Evolutionary conservation across 2,888 invertebrate genomes (phyloP).

Genomic region (Odiellus spinosus): DNA sequence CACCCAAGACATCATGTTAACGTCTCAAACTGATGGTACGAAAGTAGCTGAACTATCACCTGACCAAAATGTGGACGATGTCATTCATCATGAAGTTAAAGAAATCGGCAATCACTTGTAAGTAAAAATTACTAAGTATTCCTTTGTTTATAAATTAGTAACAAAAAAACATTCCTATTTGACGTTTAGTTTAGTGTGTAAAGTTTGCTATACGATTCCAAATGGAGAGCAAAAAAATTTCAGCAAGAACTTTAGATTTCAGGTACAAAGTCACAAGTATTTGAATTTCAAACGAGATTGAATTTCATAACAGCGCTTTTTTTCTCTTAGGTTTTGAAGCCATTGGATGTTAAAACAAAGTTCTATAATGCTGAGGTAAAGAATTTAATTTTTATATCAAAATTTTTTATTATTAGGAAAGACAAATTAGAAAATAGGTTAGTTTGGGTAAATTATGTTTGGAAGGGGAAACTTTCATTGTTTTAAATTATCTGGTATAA

Average conservation of each 20-base stretch:
- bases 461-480: too few species aligned
- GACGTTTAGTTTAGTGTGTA: conserved; percentile 67
- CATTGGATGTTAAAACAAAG: conserved; percentile 94
- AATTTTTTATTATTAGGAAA: too few species aligned
- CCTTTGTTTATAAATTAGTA: conserved; percentile 2
- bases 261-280: too few species aligned
- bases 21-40: conserved; percentile 45
- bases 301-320: too few species aligned
- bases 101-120: conserved; percentile 95
- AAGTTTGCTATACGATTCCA: conserved; percentile 72
- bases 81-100: conserved; percentile 98
- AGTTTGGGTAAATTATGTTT: too few species aligned
- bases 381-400: too few species aligned
- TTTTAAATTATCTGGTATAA: too few species aligned
- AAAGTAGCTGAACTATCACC: conserved; percentile 41
- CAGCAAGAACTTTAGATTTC: conserved; percentile 92
- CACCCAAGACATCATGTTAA: conserved; percentile 64
- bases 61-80: conserved; percentile 77
- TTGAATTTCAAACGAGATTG: too few species aligned
- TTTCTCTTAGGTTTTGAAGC: conserved; percentile 73
- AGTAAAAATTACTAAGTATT: conserved; percentile 25
- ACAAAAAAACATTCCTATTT: too few species aligned
- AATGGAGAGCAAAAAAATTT: conserved; percentile 61
- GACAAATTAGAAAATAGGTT: too few species aligned
- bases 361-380: conserved; percentile 83